Evolutionary conservation across 2,113 vertebrate genomes (phyloP), one percentile per base, ranked within the genome.

Genomic region (Leptocoma aspasia): DNA sequence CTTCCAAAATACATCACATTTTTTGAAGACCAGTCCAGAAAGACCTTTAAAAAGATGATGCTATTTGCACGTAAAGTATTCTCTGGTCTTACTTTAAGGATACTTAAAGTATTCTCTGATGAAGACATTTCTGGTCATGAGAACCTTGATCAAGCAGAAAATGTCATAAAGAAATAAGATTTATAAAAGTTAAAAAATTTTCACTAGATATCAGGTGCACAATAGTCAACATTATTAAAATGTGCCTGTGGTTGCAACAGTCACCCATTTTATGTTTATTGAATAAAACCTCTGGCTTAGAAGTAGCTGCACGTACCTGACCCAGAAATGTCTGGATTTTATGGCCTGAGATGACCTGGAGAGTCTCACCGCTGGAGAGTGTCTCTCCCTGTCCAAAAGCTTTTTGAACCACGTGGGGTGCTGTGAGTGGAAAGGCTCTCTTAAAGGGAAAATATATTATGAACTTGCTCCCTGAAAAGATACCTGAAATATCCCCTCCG

Each of bases 331-430:
- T 68, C 63, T 86, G n/a, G 3, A 53, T 86, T 81, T 41, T 41
- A 15, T 11, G 11, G 63, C 28, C 72, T 41, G 45, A 80, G 24
- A n/a, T 57, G 68, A 44, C 24, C 11, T 24, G 8, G 17, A 65
- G 12, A 13, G 2, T 1, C n/a, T n/a, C n/a, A n/a, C n/a, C n/a
- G n/a, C 11, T 24, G 8, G 17, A 65, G 12, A 13, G 2, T 1
- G 3, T 57, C 5, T 4, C 10, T 76, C 26, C 22, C 49, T 44
- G 31, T 11, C 24, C 41, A 59, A 69, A 86, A 64, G 2, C 3
- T 47, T 37, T 70, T 61, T 78, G 64, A 92, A 26, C 6, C n/a
- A 24, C 6, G 2, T 33, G 28, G 22, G 42, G 9, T 31, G 18
- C 23, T 57, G 15, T 28, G 49, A 52, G 23, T 37, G 15, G 26